Percentiles rank a stretch among this genome's conserved stretches.
phyloP scores from a whole-genome alignment of 2,888 invertebrate genomes.

The Drosophila prolongata region DNA sequence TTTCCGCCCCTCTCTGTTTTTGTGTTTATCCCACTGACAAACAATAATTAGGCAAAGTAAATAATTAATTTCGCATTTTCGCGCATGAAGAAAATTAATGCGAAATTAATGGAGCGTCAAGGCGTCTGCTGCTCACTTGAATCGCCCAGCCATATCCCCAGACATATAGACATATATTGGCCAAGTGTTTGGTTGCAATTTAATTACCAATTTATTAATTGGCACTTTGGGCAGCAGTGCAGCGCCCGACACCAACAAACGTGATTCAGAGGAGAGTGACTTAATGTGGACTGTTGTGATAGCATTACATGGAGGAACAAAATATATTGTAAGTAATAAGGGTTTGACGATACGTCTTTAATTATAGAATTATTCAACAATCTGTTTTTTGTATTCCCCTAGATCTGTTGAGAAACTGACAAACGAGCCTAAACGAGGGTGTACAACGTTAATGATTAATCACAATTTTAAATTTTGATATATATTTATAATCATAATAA shows the following conservation, averaged over 20 bases:
- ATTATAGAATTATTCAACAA: too few species aligned
- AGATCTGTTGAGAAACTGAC: too few species aligned
- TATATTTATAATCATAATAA: too few species aligned
- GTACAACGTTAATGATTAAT: too few species aligned
- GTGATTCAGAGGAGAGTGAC: constrained; percentile 25
- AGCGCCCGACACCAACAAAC: constrained; percentile 15
- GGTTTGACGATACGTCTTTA: too few species aligned
- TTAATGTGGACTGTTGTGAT: background rate
- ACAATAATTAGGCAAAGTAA: constrained; percentile 64
- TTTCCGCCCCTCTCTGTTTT: constrained; percentile 2
- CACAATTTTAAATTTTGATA: too few species aligned
- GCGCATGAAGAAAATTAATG: constrained; percentile 75
- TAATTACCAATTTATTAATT: constrained; percentile 70
- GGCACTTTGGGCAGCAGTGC: constrained; percentile 44
- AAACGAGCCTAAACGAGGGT: too few species aligned
- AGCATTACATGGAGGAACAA: background rate
- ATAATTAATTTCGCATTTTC: constrained; percentile 69
- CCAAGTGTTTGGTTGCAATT: constrained; percentile 65
- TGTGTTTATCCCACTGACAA: constrained; percentile 34
- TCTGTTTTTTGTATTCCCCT: too few species aligned
- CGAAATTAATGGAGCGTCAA: constrained; percentile 78
- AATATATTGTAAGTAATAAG: too few species aligned
- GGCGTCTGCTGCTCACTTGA: constrained; percentile 55
- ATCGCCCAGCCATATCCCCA: constrained; percentile 44
- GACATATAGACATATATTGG: constrained; percentile 36